Evolutionary conservation across 2,113 vertebrate genomes (phyloP), one percentile per base, ranked within the genome.

Genomic region (Eretmochelys imbricata): DNA sequence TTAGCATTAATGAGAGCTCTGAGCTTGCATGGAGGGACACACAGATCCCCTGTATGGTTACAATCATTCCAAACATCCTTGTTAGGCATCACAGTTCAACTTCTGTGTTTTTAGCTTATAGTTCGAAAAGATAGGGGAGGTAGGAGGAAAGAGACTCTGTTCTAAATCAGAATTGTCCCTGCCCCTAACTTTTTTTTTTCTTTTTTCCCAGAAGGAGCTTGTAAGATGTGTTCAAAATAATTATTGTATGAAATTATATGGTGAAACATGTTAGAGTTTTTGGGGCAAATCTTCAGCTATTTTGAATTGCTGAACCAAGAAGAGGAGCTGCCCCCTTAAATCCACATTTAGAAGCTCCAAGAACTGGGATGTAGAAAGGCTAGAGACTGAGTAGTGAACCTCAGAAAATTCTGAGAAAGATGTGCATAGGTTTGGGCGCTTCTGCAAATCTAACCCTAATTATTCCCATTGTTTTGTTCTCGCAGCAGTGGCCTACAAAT

Each of bases 321-420:
- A 72, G 1, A 81, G 0, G 80, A 19, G 9, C 10, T 84, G n/a
- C 54, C 82, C 55, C 75, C 92, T 76, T 86, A 53, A 38, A 84
- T 25, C 35, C 59, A 2, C 7, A 1, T 2, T 50, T 0, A 0
- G 76, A 92, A 89, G 17, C 2, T 91, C 14, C 76, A 24, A 87
- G 4, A 48, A 0, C 10, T 19, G 82, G 6, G 49, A 89, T 10
- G 46, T 93, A n/a, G 38, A 92, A 94, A 53, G 19, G 82, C 25
- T 83, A 87, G 72, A 12, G 2, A 46, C 4, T 25, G 42, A 13
- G 42, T 76, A 42, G 65, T 85, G 84, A 4, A 88, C 76, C 4
- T 1, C 86, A 2, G 31, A 53, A 49, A 25, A 20, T 88, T 84
- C 22, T 89, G 25, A 80, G 57, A 87, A 91, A 38, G 8, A 65